phyloP scores from a whole-genome alignment of 2,113 vertebrate genomes.

The Saguinus imperator region DNA sequence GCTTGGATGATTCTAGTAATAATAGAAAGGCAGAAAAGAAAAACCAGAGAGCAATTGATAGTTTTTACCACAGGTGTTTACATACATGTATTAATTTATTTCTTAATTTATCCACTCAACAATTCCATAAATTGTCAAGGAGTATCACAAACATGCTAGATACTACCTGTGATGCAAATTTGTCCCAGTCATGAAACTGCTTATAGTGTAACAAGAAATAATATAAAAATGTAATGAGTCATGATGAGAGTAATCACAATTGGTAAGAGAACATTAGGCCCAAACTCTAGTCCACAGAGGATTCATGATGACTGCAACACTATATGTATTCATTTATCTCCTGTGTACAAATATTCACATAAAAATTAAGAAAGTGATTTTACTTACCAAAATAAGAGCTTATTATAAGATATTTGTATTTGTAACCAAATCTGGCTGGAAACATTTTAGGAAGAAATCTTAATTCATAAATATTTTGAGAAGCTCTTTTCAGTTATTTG shows the following conservation, averaged over 20 bases:
- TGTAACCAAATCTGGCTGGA: not conserved
- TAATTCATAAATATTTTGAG: constrained; percentile 21
- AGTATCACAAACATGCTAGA: not conserved
- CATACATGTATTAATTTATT: not conserved
- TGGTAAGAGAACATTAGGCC: not conserved
- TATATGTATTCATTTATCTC: not conserved
- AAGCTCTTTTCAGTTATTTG: not conserved
- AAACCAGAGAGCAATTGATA: not conserved
- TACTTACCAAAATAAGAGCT: not conserved
- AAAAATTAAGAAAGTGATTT: not conserved
- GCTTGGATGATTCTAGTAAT: not conserved
- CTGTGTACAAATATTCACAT: not conserved
- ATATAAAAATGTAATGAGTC: not conserved
- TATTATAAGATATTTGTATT: not conserved
- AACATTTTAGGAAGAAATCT: not conserved
- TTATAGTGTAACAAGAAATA: not conserved
- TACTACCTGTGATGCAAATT: not conserved
- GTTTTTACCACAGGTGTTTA: not conserved
- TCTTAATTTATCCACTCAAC: not conserved
- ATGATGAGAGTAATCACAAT: not conserved
- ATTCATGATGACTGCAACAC: not conserved
- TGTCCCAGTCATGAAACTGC: not conserved
- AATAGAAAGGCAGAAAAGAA: not conserved
- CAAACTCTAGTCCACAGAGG: not conserved
- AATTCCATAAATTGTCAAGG: not conserved